A percentile compares a stretch with the other conserved stretches of the same genome.
These are phyloP conservation scores for Petrocephalus zakoni DNA, from an alignment of 2,113 vertebrate species.

Conservation along the genomic window DNA sequence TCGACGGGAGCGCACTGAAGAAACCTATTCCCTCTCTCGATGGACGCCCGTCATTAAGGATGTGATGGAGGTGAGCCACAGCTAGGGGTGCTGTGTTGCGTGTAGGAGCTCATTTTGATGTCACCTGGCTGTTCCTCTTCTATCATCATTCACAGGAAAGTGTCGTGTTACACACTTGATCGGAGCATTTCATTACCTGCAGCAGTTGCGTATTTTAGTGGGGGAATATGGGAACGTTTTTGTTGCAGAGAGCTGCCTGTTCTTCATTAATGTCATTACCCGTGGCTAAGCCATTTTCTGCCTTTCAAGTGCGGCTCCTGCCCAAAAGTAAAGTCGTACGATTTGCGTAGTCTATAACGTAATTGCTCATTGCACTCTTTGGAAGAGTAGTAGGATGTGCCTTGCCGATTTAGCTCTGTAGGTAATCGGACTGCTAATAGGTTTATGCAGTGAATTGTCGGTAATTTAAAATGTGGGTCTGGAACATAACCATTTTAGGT, in stretches of 20 bases:
- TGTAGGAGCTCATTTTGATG: neutral
- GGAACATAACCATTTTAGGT: neutral
- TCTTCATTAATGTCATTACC: neutral
- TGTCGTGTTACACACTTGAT: neutral
- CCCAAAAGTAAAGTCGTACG: neutral
- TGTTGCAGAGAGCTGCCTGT: neutral
- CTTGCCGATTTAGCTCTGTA: neutral
- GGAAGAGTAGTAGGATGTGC: neutral
- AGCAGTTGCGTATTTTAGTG: neutral
- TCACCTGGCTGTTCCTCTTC: neutral
- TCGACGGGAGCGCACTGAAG: constrained; percentile 77
- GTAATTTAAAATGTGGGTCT: neutral
- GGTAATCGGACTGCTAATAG: neutral
- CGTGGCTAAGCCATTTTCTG: neutral
- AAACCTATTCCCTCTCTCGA: constrained; percentile 87
- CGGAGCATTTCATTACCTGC: neutral
- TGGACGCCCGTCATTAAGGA: constrained; percentile 94
- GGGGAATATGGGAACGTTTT: neutral
- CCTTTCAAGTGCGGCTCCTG: neutral
- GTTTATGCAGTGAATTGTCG: neutral
- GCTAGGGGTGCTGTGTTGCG: neutral
- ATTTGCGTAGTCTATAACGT: neutral
- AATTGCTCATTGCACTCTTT: neutral
- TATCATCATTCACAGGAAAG: neutral
- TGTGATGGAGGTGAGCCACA: constrained; percentile 79